Percentiles rank a stretch among this genome's conserved stretches.
phyloP scores from a whole-genome alignment of 2,113 vertebrate species.

The Silurus glanis region DNA sequence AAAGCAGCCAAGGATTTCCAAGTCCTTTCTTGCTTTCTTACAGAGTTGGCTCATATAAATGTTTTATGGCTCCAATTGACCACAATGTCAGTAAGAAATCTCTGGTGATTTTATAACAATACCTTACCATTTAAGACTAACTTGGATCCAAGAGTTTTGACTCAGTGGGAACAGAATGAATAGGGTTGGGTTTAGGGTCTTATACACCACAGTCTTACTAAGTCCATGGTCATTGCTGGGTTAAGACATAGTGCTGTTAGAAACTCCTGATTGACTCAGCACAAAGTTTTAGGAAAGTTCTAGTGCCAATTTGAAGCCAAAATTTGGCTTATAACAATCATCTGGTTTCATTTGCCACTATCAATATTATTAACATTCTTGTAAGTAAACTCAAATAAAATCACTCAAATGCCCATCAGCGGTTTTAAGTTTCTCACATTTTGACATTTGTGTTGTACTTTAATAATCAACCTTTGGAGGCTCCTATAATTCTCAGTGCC shows the following conservation, averaged over 20 bases:
- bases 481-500: not conserved
- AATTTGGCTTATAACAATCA: not conserved
- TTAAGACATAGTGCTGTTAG: not conserved
- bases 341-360: not conserved
- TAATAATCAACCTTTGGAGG: not conserved
- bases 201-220: not conserved
- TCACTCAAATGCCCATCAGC: not conserved
- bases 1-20: not conserved
- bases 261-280: slow-evolving; percentile 16
- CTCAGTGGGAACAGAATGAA: not conserved
- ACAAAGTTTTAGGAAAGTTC: not conserved
- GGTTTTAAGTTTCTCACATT: not conserved
- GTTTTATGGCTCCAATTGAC: not conserved
- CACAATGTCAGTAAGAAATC: not conserved
- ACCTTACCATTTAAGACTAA: not conserved
- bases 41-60: not conserved
- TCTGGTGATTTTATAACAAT: not conserved
- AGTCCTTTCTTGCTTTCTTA: not conserved
- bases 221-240: not conserved
- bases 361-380: not conserved
- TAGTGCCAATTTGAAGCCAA: not conserved
- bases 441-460: not conserved
- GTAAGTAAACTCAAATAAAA: not conserved
- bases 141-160: not conserved
- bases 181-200: not conserved